These are phyloP conservation scores for Kradibia gibbosae DNA, from an alignment of 1,140 invertebrate genomes.

Conservation along the genomic window DNA sequence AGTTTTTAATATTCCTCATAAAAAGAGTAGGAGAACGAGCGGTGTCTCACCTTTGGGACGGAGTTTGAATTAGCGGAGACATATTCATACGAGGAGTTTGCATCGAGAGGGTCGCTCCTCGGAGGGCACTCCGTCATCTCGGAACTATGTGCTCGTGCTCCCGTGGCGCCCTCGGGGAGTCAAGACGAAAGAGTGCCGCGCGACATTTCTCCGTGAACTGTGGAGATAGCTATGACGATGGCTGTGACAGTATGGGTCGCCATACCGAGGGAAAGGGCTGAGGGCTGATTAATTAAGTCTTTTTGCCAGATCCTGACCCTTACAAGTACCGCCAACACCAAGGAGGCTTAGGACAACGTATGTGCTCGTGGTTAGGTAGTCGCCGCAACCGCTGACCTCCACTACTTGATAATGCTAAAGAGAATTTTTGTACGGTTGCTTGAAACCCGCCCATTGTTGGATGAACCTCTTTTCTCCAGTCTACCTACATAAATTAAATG, in stretches of 20 bases:
- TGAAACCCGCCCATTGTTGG: not conserved
- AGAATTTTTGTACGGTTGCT: not conserved
- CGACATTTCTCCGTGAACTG: conserved; percentile 45
- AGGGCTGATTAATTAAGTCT: conserved; percentile 72
- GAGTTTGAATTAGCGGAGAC: conserved; percentile 74
- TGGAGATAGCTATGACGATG: not conserved
- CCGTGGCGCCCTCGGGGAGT: conserved; percentile 63
- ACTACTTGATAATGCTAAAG: conserved; percentile 33
- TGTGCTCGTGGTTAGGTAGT: not conserved
- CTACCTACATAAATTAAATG: not conserved
- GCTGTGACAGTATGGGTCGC: not conserved
- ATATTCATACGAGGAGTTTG: conserved; percentile 74
- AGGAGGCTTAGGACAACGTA: not conserved
- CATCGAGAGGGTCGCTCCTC: conserved; percentile 73
- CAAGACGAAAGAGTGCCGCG: conserved; percentile 57
- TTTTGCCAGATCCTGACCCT: conserved; percentile 71
- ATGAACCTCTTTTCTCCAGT: not conserved
- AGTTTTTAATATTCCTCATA: conserved; percentile 73
- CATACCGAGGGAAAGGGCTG: conserved; percentile 1
- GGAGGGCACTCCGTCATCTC: conserved; percentile 73
- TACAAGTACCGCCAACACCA: conserved; percentile 62
- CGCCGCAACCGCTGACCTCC: not conserved
- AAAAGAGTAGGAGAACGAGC: conserved; percentile 59
- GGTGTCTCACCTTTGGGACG: conserved; percentile 68
- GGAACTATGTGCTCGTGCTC: conserved; percentile 55